These are phyloP conservation scores for Lepus americanus DNA, from an alignment of 2,113 vertebrate species.

Conservation along the genomic window DNA sequence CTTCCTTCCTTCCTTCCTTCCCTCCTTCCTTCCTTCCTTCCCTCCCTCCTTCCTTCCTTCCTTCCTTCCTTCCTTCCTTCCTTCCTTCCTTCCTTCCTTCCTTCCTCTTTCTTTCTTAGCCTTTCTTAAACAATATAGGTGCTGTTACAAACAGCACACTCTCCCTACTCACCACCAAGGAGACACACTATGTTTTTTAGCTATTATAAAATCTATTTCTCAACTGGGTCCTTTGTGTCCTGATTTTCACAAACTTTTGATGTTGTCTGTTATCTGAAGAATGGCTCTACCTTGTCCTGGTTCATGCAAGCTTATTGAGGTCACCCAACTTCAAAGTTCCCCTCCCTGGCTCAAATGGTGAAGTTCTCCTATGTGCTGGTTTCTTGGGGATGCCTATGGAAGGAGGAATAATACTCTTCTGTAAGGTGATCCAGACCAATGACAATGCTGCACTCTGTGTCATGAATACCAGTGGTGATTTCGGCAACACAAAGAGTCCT, in stretches of 20 bases:
- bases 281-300: slow-evolving; percentile 69
- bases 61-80: not conserved
- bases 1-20: not conserved
- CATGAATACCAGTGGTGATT: slow-evolving; percentile 79
- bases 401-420: slow-evolving; percentile 67
- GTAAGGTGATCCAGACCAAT: slow-evolving; percentile 76
- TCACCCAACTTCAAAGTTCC: slow-evolving; percentile 68
- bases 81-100: not conserved
- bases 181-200: slow-evolving; percentile 65
- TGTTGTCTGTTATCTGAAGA: slow-evolving; percentile 69
- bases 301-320: slow-evolving; percentile 66
- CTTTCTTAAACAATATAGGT: not conserved
- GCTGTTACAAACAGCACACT: slow-evolving; percentile 53
- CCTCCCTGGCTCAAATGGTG: slow-evolving; percentile 43
- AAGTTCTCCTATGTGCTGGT: slow-evolving; percentile 54
- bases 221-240: slow-evolving; percentile 65
- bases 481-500: slow-evolving; percentile 76
- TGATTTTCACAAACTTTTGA: slow-evolving; percentile 73
- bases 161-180: slow-evolving; percentile 5
- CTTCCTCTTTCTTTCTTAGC: not conserved
- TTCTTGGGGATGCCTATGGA: slow-evolving; percentile 52
- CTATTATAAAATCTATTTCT: slow-evolving; percentile 66
- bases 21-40: not conserved
- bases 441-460: slow-evolving; percentile 74
- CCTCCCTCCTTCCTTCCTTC: not conserved